These are phyloP conservation scores for Berghia stephanieae DNA, from an alignment of 1,140 invertebrate genomes.

Conservation along the genomic window DNA sequence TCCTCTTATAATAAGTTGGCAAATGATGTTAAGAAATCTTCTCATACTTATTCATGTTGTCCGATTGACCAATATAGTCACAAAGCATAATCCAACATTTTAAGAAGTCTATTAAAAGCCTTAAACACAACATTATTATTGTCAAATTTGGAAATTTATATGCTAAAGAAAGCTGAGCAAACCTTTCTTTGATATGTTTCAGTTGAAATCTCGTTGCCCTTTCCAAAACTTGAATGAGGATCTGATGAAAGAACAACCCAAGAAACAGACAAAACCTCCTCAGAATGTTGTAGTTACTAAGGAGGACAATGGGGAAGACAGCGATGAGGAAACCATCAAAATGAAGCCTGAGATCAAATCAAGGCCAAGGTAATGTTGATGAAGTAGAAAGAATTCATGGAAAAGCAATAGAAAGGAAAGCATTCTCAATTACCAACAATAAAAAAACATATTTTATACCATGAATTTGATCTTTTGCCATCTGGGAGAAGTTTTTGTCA, in stretches of 20 bases:
- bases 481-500: too few species aligned
- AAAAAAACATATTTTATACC: too few species aligned
- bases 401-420: too few species aligned
- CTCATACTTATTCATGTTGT: too few species aligned
- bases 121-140: neutral
- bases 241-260: conserved; percentile 49
- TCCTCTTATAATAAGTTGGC: too few species aligned
- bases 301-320: conserved; percentile 36
- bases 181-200: neutral
- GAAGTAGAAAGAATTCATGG: too few species aligned
- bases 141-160: neutral
- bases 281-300: neutral
- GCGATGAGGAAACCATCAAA: conserved; percentile 55
- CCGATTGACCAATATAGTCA: too few species aligned
- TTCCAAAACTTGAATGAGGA: conserved; percentile 52
- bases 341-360: conserved; percentile 56
- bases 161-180: neutral
- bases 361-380: conserved; percentile 58
- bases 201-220: conserved; percentile 41
- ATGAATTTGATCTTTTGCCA: too few species aligned
- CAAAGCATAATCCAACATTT: too few species aligned
- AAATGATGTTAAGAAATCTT: too few species aligned
- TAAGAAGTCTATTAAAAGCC: too few species aligned
- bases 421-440: too few species aligned
- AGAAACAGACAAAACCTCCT: conserved; percentile 20